These are phyloP conservation scores for Lepidocyrtoides sp. DNA, from an alignment of 2,888 invertebrate genomes.

Conservation along the genomic window DNA sequence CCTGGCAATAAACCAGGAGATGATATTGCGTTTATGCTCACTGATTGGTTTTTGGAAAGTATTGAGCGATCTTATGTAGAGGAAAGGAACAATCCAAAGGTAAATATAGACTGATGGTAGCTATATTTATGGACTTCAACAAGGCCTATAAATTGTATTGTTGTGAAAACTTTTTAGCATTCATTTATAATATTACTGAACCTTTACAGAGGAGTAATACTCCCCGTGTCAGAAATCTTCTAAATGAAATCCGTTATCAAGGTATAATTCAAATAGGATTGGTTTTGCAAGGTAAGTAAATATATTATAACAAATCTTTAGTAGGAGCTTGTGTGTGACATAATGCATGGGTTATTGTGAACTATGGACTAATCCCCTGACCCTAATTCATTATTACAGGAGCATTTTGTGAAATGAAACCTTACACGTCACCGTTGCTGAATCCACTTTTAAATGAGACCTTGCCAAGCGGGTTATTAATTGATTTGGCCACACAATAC, in stretches of 20 bases:
- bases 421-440: conserved; percentile 89
- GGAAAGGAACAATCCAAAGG: conserved; percentile 83
- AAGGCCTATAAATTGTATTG: background rate
- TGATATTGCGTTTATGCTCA: conserved; percentile 76
- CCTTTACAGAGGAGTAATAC: conserved; percentile 90
- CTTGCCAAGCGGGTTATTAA: conserved; percentile 92
- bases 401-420: conserved; percentile 80
- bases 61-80: conserved; percentile 83
- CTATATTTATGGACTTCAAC: background rate
- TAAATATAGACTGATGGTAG: conserved; percentile 45
- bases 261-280: conserved; percentile 89
- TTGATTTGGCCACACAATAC: conserved; percentile 89
- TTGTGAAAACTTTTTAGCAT: background rate
- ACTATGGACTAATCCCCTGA: too few species aligned
- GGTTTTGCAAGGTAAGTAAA: conserved; percentile 88
- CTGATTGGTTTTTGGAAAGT: conserved; percentile 83
- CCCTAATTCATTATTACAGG: conserved; percentile 79
- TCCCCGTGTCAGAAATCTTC: conserved; percentile 91
- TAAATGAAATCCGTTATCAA: conserved; percentile 88
- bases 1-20: conserved; percentile 20
- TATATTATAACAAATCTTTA: background rate
- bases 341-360: too few species aligned
- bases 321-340: background rate
- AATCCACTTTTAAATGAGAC: conserved; percentile 91
- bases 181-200: background rate